Percentiles rank a stretch among this genome's conserved stretches.
These are phyloP conservation scores for Scaptomyza hsui DNA, from an alignment of 1,140 invertebrate species.

Conservation along the genomic window DNA sequence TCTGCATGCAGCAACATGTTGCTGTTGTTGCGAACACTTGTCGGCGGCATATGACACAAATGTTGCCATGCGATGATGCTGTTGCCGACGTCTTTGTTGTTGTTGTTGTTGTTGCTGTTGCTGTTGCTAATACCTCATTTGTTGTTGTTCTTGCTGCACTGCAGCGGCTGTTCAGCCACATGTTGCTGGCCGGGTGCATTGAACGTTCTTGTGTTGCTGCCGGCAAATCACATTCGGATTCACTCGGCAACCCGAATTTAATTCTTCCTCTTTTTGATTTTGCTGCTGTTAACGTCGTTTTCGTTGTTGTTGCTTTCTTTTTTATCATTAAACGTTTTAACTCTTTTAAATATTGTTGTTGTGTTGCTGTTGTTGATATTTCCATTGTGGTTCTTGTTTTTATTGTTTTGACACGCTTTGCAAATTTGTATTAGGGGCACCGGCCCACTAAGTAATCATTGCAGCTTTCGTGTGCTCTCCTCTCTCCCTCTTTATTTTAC, in stretches of 20 bases:
- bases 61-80: constrained; percentile 24
- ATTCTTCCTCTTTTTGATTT: background rate
- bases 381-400: constrained; percentile 22
- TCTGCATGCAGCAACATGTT: constrained; percentile 24
- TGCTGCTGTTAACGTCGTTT: constrained; percentile 16
- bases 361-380: background rate
- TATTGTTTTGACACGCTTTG: constrained; percentile 9
- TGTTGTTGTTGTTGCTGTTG: constrained; percentile 26
- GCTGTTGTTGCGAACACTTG: constrained; percentile 26
- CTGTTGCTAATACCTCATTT: constrained; percentile 25
- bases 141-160: constrained; percentile 22
- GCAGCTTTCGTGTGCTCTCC: constrained; percentile 16
- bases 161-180: background rate
- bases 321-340: background rate
- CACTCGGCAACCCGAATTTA: too few relatives aligned
- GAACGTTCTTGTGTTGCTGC: background rate
- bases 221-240: background rate
- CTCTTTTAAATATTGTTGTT: background rate
- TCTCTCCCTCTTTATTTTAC: background rate
- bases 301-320: constrained; percentile 30
- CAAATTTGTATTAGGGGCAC: constrained; percentile 13
- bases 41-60: constrained; percentile 69
- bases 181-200: background rate
- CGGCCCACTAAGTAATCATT: constrained; percentile 66
- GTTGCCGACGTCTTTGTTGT: constrained; percentile 19